Conservation (phyloP, 2,797 vertebrate genomes). For the Geotrypetes seraphini region DNA sequence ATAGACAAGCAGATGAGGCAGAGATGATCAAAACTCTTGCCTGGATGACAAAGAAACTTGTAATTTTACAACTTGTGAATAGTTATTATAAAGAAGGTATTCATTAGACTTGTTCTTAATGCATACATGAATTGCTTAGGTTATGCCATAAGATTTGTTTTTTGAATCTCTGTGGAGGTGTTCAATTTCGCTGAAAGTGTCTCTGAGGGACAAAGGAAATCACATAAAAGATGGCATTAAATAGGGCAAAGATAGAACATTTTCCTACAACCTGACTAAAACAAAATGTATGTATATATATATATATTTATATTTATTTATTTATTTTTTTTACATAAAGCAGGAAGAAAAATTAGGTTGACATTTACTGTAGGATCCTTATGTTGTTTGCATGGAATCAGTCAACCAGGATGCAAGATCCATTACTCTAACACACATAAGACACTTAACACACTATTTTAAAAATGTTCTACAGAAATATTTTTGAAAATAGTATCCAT, state of each 20-base stretch:
- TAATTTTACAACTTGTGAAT: slow-evolving; percentile 28
- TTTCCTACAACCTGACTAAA: too few relatives aligned
- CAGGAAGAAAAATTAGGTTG: too few relatives aligned
- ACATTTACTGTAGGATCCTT: too few relatives aligned
- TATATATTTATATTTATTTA: too few relatives aligned
- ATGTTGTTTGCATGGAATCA: too few relatives aligned
- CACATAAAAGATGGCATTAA: slow-evolving; percentile 1
- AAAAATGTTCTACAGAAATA: too few relatives aligned
- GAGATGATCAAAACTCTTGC: slow-evolving; percentile 15
- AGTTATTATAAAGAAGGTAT: slow-evolving; percentile 15
- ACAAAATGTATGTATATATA: too few relatives aligned
- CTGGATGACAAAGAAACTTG: slow-evolving; percentile 22
- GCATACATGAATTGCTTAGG: slow-evolving; percentile 5
- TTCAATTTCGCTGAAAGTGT: slow-evolving; percentile 26
- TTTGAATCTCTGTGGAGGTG: slow-evolving; percentile 4
- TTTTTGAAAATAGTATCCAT: too few relatives aligned
- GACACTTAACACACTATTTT: too few relatives aligned
- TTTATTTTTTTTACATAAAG: too few relatives aligned
- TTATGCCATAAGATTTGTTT: slow-evolving; percentile 4
- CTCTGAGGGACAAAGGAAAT: slow-evolving; percentile 10
- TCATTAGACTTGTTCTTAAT: slow-evolving; percentile 20
- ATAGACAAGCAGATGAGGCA: slow-evolving; percentile 17
- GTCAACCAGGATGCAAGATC: too few relatives aligned
- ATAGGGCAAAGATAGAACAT: slow-evolving; percentile 4
- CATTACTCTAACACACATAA: too few relatives aligned